Percentiles rank a stretch among this genome's conserved stretches.
Conservation (phyloP, 2,797 vertebrate genomes). For the Pyrocephalus nanus region DNA sequence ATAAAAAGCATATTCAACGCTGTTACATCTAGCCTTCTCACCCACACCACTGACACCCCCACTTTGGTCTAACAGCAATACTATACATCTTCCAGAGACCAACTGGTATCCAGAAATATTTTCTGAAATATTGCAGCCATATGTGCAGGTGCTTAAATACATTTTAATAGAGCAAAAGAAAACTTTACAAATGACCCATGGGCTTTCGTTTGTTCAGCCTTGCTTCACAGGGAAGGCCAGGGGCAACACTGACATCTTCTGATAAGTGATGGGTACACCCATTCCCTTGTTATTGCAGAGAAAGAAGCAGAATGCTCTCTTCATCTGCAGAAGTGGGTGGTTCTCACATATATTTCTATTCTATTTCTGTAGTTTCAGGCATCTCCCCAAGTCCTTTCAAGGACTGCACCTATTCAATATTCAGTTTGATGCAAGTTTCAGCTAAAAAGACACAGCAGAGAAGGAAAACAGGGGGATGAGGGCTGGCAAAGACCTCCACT, state of each 20-base stretch:
- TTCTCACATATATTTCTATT: background rate
- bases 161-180: background rate
- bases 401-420: background rate
- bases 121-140: background rate
- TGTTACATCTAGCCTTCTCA: background rate
- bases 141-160: background rate
- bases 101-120: background rate
- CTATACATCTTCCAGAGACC: background rate
- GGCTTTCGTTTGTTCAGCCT: background rate
- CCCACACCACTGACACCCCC: background rate
- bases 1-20: background rate
- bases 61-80: background rate
- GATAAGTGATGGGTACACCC: background rate
- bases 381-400: background rate
- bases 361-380: conserved; percentile 22
- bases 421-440: background rate
- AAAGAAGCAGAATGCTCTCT: background rate
- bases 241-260: conserved; percentile 48
- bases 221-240: background rate
- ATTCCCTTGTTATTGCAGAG: background rate
- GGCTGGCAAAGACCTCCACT: background rate
- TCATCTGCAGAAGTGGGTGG: background rate
- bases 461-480: background rate
- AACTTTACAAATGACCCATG: background rate
- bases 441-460: background rate